phyloP scores from a whole-genome alignment of 2,797 vertebrate species.

The Artibeus jamaicensis region DNA sequence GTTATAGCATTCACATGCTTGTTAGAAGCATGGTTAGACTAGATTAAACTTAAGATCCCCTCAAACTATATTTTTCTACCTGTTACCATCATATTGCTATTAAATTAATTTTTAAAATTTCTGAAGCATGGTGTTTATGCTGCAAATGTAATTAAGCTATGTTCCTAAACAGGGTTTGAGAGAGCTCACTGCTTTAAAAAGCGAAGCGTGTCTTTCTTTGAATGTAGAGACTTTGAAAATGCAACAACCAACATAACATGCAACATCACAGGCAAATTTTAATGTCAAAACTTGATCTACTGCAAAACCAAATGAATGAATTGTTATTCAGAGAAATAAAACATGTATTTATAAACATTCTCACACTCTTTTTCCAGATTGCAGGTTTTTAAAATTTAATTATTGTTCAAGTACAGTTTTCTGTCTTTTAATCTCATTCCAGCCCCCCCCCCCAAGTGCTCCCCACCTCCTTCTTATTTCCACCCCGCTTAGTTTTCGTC shows the following conservation, averaged over 20 bases:
- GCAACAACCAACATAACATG: not conserved
- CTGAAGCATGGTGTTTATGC: not conserved
- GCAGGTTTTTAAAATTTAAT: too few relatives aligned
- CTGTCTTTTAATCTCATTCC: too few relatives aligned
- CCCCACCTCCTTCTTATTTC: too few relatives aligned
- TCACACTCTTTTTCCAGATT: not conserved
- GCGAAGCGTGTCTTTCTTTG: not conserved
- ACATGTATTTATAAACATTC: slow-evolving; percentile 22
- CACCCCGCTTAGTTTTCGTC: too few relatives aligned
- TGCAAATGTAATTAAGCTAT: not conserved
- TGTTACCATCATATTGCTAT: not conserved
- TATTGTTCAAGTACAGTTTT: too few relatives aligned
- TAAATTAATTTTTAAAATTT: not conserved
- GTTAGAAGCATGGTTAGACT: not conserved
- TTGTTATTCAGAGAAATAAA: slow-evolving; percentile 48
- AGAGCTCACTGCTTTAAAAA: not conserved
- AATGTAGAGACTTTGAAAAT: not conserved
- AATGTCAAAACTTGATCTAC: slow-evolving; percentile 39
- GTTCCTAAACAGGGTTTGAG: not conserved
- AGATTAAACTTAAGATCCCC: not conserved
- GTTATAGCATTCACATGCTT: not conserved
- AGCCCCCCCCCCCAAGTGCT: too few relatives aligned
- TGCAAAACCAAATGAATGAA: slow-evolving; percentile 43
- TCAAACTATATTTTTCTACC: not conserved
- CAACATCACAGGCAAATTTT: not conserved